Percentiles rank a stretch among this genome's conserved stretches.
Conservation (phyloP, 2,888 invertebrate species). For the Mimumesa dahlbomi region DNA sequence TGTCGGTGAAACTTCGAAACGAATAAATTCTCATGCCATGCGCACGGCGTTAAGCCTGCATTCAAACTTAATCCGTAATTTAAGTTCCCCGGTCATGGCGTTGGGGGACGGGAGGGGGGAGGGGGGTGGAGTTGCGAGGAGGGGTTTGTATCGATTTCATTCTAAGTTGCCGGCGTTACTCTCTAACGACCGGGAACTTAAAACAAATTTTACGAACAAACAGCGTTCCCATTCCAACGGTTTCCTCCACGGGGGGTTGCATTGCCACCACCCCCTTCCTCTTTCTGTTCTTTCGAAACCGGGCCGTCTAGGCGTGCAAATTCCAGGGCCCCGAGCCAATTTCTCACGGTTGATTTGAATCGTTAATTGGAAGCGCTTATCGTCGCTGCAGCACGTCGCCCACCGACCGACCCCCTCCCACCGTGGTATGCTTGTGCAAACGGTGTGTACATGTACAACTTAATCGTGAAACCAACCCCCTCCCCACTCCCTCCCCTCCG, state of each 20-base stretch:
- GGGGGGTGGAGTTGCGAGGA: too few relatives aligned
- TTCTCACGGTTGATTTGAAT: slow-evolving; percentile 60
- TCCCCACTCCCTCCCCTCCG: too few relatives aligned
- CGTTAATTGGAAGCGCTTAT: slow-evolving; percentile 66
- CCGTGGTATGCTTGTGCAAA: slow-evolving; percentile 15
- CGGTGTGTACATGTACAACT: slow-evolving; percentile 32
- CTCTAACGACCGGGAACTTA: slow-evolving; percentile 12
- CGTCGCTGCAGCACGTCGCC: slow-evolving; percentile 44
- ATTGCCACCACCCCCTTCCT: too few relatives aligned
- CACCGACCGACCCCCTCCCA: neutral
- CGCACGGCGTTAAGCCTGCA: slow-evolving; percentile 32
- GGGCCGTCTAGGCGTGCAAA: slow-evolving; percentile 9
- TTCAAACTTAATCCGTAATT: slow-evolving; percentile 62
- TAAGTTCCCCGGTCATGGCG: slow-evolving; percentile 48
- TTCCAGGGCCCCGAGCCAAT: slow-evolving; percentile 44
- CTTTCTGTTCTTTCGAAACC: slow-evolving; percentile 4
- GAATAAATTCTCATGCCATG: slow-evolving; percentile 31
- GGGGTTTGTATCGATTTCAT: slow-evolving; percentile 35
- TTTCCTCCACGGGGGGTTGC: too few relatives aligned
- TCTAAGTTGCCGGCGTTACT: neutral
- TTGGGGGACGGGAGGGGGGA: too few relatives aligned
- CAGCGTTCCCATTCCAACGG: neutral
- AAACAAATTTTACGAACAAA: slow-evolving; percentile 37
- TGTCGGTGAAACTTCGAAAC: slow-evolving; percentile 17
- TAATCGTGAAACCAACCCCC: slow-evolving; percentile 46